These are phyloP conservation scores for Urocynchramus pylzowi DNA, from an alignment of 2,113 vertebrate genomes.

Conservation along the genomic window DNA sequence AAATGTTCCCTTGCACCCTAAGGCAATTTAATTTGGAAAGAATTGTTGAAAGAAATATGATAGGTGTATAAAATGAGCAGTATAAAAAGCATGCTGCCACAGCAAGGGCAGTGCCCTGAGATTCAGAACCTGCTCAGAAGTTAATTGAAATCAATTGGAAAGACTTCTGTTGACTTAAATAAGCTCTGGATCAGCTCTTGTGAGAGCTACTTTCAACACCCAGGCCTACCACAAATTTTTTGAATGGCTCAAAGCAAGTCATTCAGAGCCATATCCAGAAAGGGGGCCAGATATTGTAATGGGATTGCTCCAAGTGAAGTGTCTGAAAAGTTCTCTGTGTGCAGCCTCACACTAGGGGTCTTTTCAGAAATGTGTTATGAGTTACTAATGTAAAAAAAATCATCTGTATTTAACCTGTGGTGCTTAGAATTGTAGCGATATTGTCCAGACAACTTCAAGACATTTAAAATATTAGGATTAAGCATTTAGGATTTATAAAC, in stretches of 20 bases:
- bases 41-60: conserved; percentile 47
- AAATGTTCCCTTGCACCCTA: conserved; percentile 16
- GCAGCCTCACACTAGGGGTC: not conserved
- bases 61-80: conserved; percentile 26
- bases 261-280: not conserved
- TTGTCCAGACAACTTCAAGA: not conserved
- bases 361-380: not conserved
- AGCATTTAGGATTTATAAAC: not conserved
- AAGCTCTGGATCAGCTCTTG: not conserved
- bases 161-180: conserved; percentile 20
- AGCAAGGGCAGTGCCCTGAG: not conserved
- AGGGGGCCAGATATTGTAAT: not conserved
- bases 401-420: not conserved
- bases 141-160: conserved; percentile 48
- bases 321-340: not conserved
- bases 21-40: conserved; percentile 53
- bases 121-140: not conserved
- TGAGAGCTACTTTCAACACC: not conserved
- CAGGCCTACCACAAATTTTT: not conserved
- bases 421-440: not conserved
- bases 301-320: not conserved
- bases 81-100: conserved; percentile 24
- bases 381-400: not conserved
- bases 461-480: not conserved
- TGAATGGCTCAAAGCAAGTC: not conserved